Evolutionary conservation across 2,797 vertebrate genomes (phyloP), one percentile per base, ranked within the genome.

Genomic region (Eulemur rubriventer): DNA sequence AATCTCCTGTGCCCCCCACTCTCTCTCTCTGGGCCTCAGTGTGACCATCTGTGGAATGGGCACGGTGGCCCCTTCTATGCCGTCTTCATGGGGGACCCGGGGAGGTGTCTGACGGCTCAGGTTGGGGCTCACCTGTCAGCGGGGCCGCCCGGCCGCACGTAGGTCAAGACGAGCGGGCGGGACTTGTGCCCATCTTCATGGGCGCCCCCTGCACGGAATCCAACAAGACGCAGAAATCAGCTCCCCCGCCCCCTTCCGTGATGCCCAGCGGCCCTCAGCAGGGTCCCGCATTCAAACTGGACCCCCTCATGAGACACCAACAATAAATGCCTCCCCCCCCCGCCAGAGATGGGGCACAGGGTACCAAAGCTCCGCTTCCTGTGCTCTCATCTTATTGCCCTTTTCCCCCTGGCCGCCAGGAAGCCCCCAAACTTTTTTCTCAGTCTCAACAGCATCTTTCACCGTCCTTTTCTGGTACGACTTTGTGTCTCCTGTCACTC

Each of bases 171-270:
- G 28, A 99, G 98, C 0, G 99, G 99, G 78, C 99, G 99, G 46
- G 99, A 99, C 97, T 99, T 99, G 98, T 99, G 99, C 99, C 99
- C 99, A 93, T 99, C 99, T 96, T 99, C 99, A 9, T 99, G 99
- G 72, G 99, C 99, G 16, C 99, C 99, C 79, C 99, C 99, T 99
- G 98, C 4, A 79, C 35, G 24, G 82, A 83, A 70, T 65, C 75
- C 38, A 98, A 97, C 11, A 61, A 96, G 97, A 98, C 30, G 30
- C 8, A 30, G 81, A 26, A 52, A 18, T 67, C 67, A 50, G 8
- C 76, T 4, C 8, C 43, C 13, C 2, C 46, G 4, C 48, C 72
- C 13, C 24, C 7, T n/a, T 11, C 24, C n/a, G 17, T 2, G 55
- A 73, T 1, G 8, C 30, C 86, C 50, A 3, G 80, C 55, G 33